Evolutionary conservation across 1,140 invertebrate species (phyloP).

Genomic region (Liolophura sinensis): DNA sequence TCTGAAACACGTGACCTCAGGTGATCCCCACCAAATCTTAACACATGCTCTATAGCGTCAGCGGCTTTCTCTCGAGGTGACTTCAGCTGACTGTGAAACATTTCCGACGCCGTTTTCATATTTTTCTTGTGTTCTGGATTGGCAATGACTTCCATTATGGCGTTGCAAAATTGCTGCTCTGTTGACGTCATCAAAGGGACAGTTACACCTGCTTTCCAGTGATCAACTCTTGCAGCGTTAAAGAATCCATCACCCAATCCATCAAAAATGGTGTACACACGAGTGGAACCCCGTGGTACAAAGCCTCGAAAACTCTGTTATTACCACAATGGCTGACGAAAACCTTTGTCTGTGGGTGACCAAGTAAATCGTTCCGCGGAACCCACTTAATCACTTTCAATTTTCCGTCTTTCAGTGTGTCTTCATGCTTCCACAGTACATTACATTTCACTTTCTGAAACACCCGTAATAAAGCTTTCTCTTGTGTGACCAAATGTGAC

Average conservation of each 20-base stretch:
- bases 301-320: conserved; percentile 74
- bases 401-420: conserved; percentile 65
- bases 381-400: conserved; percentile 75
- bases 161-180: conserved; percentile 28
- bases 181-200: conserved; percentile 39
- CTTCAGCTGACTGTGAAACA: conserved; percentile 16
- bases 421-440: conserved; percentile 63
- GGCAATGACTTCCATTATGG: conserved; percentile 28
- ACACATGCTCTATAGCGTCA: conserved; percentile 25
- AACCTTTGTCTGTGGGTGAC: conserved; percentile 59
- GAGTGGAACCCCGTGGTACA: conserved; percentile 74
- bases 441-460: conserved; percentile 61
- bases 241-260: conserved; percentile 69
- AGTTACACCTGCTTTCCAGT: conserved; percentile 47
- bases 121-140: conserved; percentile 16
- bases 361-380: conserved; percentile 80
- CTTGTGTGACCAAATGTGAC: conserved; percentile 25
- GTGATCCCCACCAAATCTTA: conserved; percentile 11
- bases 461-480: conserved; percentile 51
- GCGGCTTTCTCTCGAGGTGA: conserved; percentile 21
- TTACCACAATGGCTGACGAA: conserved; percentile 78
- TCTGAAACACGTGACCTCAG: background rate
- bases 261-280: conserved; percentile 73
- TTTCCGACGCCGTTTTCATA: conserved; percentile 28
- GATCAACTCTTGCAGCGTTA: conserved; percentile 53